Conservation (phyloP, 2,797 vertebrate genomes). For the Aulostomus chinensis region DNA sequence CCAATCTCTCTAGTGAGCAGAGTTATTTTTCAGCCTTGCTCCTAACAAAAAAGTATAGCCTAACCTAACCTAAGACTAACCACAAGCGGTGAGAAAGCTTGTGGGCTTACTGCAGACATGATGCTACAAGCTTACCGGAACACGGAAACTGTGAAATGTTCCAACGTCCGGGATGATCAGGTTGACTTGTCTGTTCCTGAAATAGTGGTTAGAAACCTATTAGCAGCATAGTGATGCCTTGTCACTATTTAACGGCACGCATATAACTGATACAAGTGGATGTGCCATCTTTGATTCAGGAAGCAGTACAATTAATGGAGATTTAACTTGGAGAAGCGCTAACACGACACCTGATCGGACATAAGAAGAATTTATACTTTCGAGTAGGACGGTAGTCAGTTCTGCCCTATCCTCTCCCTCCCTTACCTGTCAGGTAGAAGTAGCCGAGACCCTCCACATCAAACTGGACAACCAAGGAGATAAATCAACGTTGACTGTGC, state of each 20-base stretch:
- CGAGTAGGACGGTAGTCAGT: neutral
- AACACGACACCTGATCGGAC: neutral
- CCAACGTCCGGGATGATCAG: too few species aligned
- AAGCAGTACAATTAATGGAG: neutral
- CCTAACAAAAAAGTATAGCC: neutral
- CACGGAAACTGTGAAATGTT: too few species aligned
- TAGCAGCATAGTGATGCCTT: too few species aligned
- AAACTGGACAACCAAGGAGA: slow-evolving; percentile 22
- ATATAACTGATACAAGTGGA: neutral
- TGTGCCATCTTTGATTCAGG: neutral
- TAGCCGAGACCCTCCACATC: slow-evolving; percentile 1
- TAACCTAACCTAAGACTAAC: neutral
- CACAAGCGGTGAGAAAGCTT: too few species aligned
- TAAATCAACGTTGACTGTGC: slow-evolving; percentile 61
- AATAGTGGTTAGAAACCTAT: too few species aligned
- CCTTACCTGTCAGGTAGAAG: slow-evolving; percentile 28
- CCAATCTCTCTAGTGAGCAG: neutral
- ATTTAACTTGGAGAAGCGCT: neutral
- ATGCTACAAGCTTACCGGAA: too few species aligned
- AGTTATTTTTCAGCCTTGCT: neutral
- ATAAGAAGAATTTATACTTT: slow-evolving; percentile 5
- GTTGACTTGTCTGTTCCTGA: too few species aligned
- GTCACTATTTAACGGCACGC: too few species aligned
- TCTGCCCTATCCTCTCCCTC: neutral
- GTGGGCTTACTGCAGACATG: too few species aligned